phyloP scores from a whole-genome alignment of 2,888 invertebrate genomes.

The Pteria penguin region DNA sequence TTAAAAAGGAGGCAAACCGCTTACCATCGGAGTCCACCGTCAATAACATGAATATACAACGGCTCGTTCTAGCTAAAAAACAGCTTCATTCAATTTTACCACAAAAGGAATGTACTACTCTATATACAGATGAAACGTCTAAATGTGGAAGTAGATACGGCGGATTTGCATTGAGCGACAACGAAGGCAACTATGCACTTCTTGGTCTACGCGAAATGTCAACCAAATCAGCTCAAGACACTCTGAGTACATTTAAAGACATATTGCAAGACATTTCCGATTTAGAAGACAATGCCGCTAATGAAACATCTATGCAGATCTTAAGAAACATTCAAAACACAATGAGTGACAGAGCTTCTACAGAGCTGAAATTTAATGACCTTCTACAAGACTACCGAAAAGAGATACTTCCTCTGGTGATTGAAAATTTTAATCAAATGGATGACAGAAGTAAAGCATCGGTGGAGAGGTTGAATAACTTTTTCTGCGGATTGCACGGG shows the following conservation, averaged over 20 bases:
- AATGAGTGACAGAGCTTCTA: constrained; percentile 16
- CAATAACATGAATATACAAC: background rate
- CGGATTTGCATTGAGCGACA: background rate
- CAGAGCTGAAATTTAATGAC: constrained; percentile 13
- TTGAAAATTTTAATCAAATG: background rate
- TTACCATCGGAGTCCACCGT: background rate
- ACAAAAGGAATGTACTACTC: background rate
- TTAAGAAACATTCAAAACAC: constrained; percentile 24
- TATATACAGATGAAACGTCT: constrained; percentile 4
- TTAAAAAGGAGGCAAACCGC: background rate
- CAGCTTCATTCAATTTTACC: background rate
- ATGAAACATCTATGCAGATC: constrained; percentile 6
- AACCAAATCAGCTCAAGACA: constrained; percentile 34
- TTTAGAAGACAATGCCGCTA: background rate
- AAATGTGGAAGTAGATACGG: background rate
- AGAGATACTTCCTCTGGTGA: background rate
- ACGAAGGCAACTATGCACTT: constrained; percentile 1
- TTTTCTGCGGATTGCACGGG: background rate
- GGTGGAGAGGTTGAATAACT: background rate
- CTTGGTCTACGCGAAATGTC: constrained; percentile 45
- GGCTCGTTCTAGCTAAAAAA: background rate
- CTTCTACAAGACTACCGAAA: constrained; percentile 4
- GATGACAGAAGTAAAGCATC: background rate
- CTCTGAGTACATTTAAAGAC: constrained; percentile 34
- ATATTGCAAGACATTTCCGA: constrained; percentile 27